phyloP scores from a whole-genome alignment of 2,888 invertebrate species.

The Microchrysa polita region DNA sequence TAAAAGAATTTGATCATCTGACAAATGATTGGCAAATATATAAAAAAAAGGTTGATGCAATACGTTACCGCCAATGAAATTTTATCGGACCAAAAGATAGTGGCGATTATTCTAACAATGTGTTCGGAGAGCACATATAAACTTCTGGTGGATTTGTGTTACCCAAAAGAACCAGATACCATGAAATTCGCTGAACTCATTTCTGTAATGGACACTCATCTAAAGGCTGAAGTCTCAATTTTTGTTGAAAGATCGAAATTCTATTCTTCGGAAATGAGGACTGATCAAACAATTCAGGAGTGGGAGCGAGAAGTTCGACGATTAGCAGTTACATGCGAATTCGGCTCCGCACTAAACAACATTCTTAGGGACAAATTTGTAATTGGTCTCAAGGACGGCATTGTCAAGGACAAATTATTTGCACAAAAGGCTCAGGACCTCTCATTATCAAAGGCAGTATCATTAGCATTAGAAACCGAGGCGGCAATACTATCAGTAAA shows the following conservation, averaged over 20 bases:
- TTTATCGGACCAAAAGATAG: slow-evolving; percentile 6
- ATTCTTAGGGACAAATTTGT: slow-evolving; percentile 45
- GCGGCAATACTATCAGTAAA: neutral
- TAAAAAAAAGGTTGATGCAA: slow-evolving; percentile 20
- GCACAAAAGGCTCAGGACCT: slow-evolving; percentile 33
- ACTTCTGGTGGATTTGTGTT: slow-evolving; percentile 6
- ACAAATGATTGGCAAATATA: slow-evolving; percentile 11
- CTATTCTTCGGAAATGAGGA: slow-evolving; percentile 33
- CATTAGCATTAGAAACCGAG: slow-evolving; percentile 3
- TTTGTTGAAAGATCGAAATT: slow-evolving; percentile 45
- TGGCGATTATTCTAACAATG: neutral
- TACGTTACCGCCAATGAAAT: slow-evolving; percentile 21
- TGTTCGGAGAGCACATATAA: slow-evolving; percentile 19
- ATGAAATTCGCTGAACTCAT: neutral
- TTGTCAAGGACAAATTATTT: slow-evolving; percentile 48
- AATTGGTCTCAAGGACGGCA: slow-evolving; percentile 49
- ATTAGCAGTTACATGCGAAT: slow-evolving; percentile 7
- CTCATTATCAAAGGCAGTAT: neutral
- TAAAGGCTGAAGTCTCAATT: slow-evolving; percentile 26
- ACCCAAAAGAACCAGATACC: slow-evolving; percentile 1
- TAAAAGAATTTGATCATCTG: slow-evolving; percentile 21
- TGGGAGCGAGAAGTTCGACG: slow-evolving; percentile 45
- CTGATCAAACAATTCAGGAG: slow-evolving; percentile 28
- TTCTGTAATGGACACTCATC: neutral
- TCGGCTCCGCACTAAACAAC: slow-evolving; percentile 18